phyloP scores from a whole-genome alignment of 2,888 invertebrate species.

The Brachypalpus laphriformis region DNA sequence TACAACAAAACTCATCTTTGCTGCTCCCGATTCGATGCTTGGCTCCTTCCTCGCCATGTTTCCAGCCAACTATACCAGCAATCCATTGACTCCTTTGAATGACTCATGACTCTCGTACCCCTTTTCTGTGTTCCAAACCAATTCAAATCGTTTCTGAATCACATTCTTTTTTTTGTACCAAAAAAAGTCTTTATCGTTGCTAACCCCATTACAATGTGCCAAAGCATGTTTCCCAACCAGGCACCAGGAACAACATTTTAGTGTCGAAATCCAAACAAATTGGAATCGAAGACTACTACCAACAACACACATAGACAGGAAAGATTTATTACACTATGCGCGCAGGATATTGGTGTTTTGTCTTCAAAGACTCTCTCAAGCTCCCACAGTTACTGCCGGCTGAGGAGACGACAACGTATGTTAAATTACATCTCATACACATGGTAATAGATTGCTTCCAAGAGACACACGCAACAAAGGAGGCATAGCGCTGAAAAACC shows the following conservation, averaged over 20 bases:
- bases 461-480: slow-evolving; percentile 49
- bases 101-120: slow-evolving; percentile 23
- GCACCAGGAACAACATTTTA: slow-evolving; percentile 44
- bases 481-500: slow-evolving; percentile 36
- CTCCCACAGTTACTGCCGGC: slow-evolving; percentile 24
- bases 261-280: slow-evolving; percentile 69
- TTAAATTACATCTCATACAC: slow-evolving; percentile 62
- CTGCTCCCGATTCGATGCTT: too few relatives aligned
- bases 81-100: not conserved
- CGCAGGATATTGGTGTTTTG: slow-evolving; percentile 66
- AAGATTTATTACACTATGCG: slow-evolving; percentile 60
- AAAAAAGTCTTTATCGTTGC: slow-evolving; percentile 18
- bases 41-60: too few relatives aligned
- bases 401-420: slow-evolving; percentile 39
- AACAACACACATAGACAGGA: slow-evolving; percentile 13
- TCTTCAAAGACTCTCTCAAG: slow-evolving; percentile 42
- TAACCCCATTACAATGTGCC: slow-evolving; percentile 51
- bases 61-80: too few relatives aligned
- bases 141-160: slow-evolving; percentile 52
- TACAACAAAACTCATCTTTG: too few relatives aligned
- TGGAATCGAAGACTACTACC: slow-evolving; percentile 50
- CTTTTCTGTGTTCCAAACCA: slow-evolving; percentile 1
- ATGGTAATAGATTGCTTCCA: slow-evolving; percentile 48
- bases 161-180: not conserved
- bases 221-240: slow-evolving; percentile 18